Evolutionary conservation across 2,113 vertebrate genomes (phyloP).

Genomic region (Psilopsiagon aurifrons): DNA sequence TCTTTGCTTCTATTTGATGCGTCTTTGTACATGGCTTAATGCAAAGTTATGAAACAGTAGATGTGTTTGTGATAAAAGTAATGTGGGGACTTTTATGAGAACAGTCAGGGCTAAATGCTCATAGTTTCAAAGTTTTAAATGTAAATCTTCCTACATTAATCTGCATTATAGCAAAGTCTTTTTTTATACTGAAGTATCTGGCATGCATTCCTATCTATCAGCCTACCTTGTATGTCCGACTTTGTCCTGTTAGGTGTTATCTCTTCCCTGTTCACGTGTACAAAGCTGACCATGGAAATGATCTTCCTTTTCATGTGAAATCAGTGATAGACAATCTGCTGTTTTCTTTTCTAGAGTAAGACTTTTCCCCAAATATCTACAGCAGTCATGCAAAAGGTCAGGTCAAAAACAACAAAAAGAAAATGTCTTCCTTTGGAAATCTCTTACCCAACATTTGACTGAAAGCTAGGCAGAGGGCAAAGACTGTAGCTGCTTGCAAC

Average conservation of each 20-base stretch:
- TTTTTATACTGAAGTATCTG: not conserved
- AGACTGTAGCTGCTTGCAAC: not conserved
- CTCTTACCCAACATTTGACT: not conserved
- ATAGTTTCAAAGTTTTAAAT: not conserved
- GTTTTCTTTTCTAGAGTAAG: not conserved
- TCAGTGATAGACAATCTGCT: not conserved
- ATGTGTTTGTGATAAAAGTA: constrained; percentile 62
- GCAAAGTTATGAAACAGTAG: constrained; percentile 69
- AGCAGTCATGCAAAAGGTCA: not conserved
- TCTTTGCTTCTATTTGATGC: constrained; percentile 74
- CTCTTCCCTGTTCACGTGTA: not conserved
- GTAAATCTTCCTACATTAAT: not conserved
- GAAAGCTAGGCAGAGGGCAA: not conserved
- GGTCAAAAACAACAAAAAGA: not conserved
- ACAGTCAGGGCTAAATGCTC: not conserved
- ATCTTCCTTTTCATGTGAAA: not conserved
- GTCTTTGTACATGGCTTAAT: constrained; percentile 59
- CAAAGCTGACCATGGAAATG: not conserved
- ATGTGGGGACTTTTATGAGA: not conserved
- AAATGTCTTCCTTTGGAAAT: not conserved
- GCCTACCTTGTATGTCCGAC: not conserved
- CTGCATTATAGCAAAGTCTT: not conserved
- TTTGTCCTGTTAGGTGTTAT: not conserved
- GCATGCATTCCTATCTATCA: not conserved
- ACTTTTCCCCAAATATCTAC: not conserved